phyloP scores from a whole-genome alignment of 2,113 vertebrate genomes.

The Myodes glareolus region DNA sequence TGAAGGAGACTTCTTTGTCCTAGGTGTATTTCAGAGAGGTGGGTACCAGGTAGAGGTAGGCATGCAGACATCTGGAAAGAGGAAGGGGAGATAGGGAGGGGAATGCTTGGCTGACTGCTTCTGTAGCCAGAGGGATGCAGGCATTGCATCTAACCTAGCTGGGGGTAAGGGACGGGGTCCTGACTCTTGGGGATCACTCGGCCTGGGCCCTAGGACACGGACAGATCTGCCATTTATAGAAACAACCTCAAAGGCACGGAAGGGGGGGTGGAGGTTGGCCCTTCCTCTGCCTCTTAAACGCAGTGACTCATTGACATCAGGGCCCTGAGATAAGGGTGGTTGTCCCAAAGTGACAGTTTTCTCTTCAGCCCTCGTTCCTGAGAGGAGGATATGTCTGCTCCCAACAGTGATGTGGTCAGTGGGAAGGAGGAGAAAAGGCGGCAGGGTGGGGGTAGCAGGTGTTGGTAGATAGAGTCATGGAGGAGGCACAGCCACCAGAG shows the following conservation, averaged over 20 bases:
- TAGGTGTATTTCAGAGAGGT: not conserved
- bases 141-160: not conserved
- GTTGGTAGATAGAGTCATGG: not conserved
- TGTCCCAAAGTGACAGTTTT: not conserved
- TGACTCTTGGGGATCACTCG: not conserved
- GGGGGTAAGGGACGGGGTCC: too few species aligned
- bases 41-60: not conserved
- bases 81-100: not conserved
- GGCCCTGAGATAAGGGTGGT: not conserved
- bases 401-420: not conserved
- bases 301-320: not conserved
- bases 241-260: accelerated
- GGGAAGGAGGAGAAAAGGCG: not conserved
- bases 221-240: not conserved
- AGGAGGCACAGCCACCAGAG: accelerated
- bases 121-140: accelerated
- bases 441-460: accelerated
- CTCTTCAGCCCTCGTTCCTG: not conserved
- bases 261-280: too few species aligned
- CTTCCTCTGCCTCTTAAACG: not conserved
- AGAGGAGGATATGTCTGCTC: not conserved
- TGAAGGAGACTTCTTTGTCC: not conserved
- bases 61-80: not conserved
- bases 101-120: too few species aligned
- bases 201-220: not conserved